Base-by-base conservation (phyloP, 2,888 invertebrate species). In the Baccha elongata region DNA sequence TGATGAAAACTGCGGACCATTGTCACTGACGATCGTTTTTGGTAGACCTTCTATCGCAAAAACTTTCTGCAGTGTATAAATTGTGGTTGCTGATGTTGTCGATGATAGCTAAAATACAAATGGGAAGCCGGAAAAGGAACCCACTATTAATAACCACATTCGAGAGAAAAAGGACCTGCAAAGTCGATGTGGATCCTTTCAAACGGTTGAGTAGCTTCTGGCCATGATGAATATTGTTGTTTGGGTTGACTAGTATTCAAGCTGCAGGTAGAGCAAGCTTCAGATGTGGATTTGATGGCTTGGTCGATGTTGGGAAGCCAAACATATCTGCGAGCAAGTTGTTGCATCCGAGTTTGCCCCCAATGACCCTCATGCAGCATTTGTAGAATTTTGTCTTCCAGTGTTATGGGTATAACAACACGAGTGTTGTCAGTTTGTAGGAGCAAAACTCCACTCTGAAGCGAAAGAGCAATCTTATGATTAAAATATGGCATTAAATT, bases 401-500 rank as follows among this genome's bases (percentile, higher is more conserved):
- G 17, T 42, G 19, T 17, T 1, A 8, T 42, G 8, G 42, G 42
- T 17, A 42, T 8, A 8, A 42, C 10, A 7, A 42, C 42, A 2
- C 42, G 6, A 10, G 2, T 19, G 10, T 42, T 10, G 10, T 42
- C 42, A 17, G 42, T 19, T 19, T 42, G 42, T 17, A 42, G 13
- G 1, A 42, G 19, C 2, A 42, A 8, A 10, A 15, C 15, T 15
- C 15, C 15, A n/a, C n/a, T n/a, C n/a, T n/a, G n/a, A n/a, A n/a
- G n/a, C n/a, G 67, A 5, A 52, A 26, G 13, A 67, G 37, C 29
- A 67, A 10, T 3, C 52, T 35, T 37, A 26, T 17, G 4, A 15
- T 21, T 15, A 19, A 3, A 17, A 17, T n/a, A 42, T 4, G 40
- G 15, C 13, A 40, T 40, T 15, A 19, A 44, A 44, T 19, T 44